Conservation (phyloP, 2,888 invertebrate species). For the Aphodius sticticus region DNA sequence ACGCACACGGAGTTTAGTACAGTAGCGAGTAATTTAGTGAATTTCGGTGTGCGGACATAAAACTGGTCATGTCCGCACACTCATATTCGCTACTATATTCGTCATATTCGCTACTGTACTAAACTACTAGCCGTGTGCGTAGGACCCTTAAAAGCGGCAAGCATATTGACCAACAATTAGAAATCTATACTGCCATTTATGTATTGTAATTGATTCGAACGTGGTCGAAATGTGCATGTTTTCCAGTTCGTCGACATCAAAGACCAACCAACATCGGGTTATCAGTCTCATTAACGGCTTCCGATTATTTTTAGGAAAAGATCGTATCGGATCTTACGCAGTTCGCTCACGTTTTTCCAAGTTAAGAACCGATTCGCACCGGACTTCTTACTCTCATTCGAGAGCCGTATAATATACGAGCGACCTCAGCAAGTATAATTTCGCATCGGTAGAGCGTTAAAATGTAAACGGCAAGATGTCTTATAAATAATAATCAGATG, state of each 20-base stretch:
- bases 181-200: not conserved
- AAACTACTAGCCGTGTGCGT: too few relatives aligned
- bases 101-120: too few relatives aligned
- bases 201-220: not conserved
- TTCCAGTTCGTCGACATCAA: not conserved
- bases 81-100: too few relatives aligned
- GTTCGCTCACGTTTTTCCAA: not conserved
- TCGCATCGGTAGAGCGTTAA: slow-evolving; percentile 29
- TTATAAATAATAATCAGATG: slow-evolving; percentile 46
- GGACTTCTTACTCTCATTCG: not conserved
- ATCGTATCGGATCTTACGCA: not conserved
- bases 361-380: not conserved
- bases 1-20: too few relatives aligned
- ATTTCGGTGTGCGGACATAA: too few relatives aligned
- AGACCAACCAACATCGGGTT: not conserved
- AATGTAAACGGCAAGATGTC: slow-evolving; percentile 40
- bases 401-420: not conserved
- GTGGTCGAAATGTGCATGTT: not conserved
- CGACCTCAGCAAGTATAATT: slow-evolving; percentile 33
- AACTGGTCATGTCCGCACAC: too few relatives aligned
- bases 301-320: slow-evolving; percentile 4
- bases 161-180: too few relatives aligned
- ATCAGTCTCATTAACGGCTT: slow-evolving; percentile 4
- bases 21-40: too few relatives aligned
- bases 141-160: too few relatives aligned